Percentiles rank a stretch among this genome's conserved stretches.
These are phyloP conservation scores for Apocheima hispidaria DNA, from an alignment of 2,888 invertebrate genomes.

Conservation along the genomic window DNA sequence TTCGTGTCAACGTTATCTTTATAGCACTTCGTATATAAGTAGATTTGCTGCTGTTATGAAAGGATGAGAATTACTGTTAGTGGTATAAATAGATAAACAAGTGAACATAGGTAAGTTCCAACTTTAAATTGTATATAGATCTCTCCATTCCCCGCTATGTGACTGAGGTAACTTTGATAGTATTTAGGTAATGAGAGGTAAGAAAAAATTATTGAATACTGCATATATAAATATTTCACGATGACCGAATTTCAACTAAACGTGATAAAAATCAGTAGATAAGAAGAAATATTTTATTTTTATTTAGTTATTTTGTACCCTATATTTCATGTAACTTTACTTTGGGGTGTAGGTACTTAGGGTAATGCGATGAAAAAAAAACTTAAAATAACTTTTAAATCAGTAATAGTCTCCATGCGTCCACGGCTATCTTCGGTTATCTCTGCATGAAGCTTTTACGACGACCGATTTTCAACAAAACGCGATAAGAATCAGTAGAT, in stretches of 20 bases:
- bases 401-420: neutral
- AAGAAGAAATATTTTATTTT: too few relatives aligned
- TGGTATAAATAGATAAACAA: neutral
- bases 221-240: too few relatives aligned
- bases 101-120: neutral
- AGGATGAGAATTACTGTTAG: slow-evolving; percentile 1
- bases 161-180: too few relatives aligned
- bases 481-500: slow-evolving; percentile 27
- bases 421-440: slow-evolving; percentile 11
- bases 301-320: too few relatives aligned
- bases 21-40: slow-evolving; percentile 32
- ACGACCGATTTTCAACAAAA: slow-evolving; percentile 22
- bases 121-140: neutral
- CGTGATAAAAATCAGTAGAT: too few relatives aligned
- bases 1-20: slow-evolving; percentile 45
- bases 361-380: neutral
- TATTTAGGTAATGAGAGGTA: neutral
- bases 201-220: too few relatives aligned
- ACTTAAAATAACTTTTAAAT: neutral
- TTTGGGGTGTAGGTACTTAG: too few relatives aligned
- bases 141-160: too few relatives aligned
- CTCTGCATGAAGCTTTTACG: slow-evolving; percentile 33
- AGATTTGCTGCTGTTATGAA: slow-evolving; percentile 34
- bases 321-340: too few relatives aligned
- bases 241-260: too few relatives aligned